Evolutionary conservation across 2,797 vertebrate species (phyloP), one percentile per base, ranked within the genome.

Genomic region (Acipenser oxyrinchus): DNA sequence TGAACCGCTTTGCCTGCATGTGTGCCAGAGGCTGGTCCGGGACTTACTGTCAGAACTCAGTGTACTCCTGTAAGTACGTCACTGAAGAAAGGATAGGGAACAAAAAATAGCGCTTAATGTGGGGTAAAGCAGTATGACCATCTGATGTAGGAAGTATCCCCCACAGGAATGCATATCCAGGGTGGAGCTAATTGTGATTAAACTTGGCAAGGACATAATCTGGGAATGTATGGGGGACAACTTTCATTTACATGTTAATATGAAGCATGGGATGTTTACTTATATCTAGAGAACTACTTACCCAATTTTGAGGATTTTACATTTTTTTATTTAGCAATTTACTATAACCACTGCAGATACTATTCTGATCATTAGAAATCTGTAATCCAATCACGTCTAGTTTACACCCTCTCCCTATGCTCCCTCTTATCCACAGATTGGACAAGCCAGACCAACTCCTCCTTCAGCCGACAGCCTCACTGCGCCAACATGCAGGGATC

Each of bases 11-110:
- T 72, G 82, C 77, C 0, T 95, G 93, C 74, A 69, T 84, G 55
- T 95, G 92, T 71, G 74, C 82, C 63, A 86, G 74, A 71, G 90
- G 90, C 71, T 95, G 93, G 93, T 75, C 88, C 1, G 93, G 93
- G 69, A 71, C 70, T 58, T 87, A 73, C 72, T 95, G 93, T 78
- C 89, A 92, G 72, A 91, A 78, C 71, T 86, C 91, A 0, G 8
- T 87, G 70, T 84, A 84, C 64, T 88, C 88, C 76, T 88, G 92
- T 94, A 84, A 72, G 90, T 85, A 68, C 49, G 63, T 62, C 63
- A 68, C 67, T 70, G 6, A 6, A 13, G 61, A 6, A 37, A 50
- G 64, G 6, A 8, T 65, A 11, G 63, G 10, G 64, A 13, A 58
- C 37, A 23, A 18, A 1, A 49, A 50, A 55, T 68, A 23, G 15